These are phyloP conservation scores for Bombylius major DNA, from an alignment of 2,888 invertebrate species.

Conservation along the genomic window DNA sequence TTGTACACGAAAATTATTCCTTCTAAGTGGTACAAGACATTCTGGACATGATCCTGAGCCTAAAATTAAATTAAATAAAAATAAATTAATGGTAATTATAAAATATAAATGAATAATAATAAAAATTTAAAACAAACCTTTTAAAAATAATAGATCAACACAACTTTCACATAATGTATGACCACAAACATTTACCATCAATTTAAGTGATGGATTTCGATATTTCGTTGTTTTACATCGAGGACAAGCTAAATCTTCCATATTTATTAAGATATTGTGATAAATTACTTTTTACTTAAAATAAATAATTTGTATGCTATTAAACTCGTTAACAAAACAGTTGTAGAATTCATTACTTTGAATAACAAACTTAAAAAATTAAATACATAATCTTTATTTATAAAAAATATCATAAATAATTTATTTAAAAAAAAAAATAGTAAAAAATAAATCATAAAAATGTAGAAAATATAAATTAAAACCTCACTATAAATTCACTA, in stretches of 20 bases:
- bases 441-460: no score
- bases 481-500: no score
- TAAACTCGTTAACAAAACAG: no score
- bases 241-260: slow-evolving; percentile 50
- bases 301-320: no score
- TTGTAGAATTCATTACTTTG: no score
- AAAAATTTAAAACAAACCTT: slow-evolving; percentile 47
- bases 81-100: no score
- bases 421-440: no score
- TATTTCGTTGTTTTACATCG: slow-evolving; percentile 96
- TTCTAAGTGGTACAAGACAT: slow-evolving; percentile 74
- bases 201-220: slow-evolving; percentile 87
- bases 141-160: slow-evolving; percentile 88
- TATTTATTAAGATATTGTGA: slow-evolving; percentile 9
- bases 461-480: no score
- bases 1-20: slow-evolving; percentile 87
- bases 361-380: no score
- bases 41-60: slow-evolving; percentile 92
- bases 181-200: slow-evolving; percentile 97
- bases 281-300: no score
- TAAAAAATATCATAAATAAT: no score
- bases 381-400: no score
- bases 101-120: slow-evolving; percentile 2
- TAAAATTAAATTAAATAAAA: slow-evolving; percentile 24
- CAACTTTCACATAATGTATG: slow-evolving; percentile 97